phyloP scores from a whole-genome alignment of 2,888 invertebrate species.

The Lysandra coridon region DNA sequence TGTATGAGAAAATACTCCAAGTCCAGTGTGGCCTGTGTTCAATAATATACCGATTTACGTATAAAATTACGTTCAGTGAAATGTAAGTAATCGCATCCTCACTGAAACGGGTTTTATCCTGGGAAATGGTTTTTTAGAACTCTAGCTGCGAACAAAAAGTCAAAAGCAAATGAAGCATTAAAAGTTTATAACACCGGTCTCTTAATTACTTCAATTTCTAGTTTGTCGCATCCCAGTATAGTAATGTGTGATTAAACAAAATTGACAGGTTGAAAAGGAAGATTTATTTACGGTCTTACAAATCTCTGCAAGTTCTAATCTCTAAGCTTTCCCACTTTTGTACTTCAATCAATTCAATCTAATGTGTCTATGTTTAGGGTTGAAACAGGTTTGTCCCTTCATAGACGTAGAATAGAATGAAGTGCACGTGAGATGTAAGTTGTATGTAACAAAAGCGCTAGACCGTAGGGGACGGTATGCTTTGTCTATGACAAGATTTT shows the following conservation, averaged over 20 bases:
- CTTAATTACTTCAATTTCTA: not conserved
- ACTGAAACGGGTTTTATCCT: slow-evolving; percentile 58
- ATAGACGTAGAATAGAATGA: slow-evolving; percentile 62
- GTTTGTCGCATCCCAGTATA: not conserved
- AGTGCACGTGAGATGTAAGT: slow-evolving; percentile 53
- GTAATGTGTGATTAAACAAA: not conserved
- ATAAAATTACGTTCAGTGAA: slow-evolving; percentile 52
- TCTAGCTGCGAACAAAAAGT: not conserved
- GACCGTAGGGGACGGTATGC: slow-evolving; percentile 52
- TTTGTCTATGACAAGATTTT: slow-evolving; percentile 54
- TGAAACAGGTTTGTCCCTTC: slow-evolving; percentile 66
- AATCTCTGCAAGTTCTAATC: slow-evolving; percentile 6
- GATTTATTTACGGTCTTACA: not conserved
- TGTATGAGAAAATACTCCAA: slow-evolving; percentile 51
- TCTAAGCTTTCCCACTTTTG: slow-evolving; percentile 16
- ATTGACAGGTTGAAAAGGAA: not conserved
- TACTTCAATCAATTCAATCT: slow-evolving; percentile 17
- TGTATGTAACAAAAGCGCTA: slow-evolving; percentile 50
- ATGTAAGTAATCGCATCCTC: slow-evolving; percentile 64
- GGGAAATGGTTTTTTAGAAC: not conserved
- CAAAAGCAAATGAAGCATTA: not conserved
- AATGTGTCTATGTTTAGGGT: slow-evolving; percentile 41
- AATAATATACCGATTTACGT: slow-evolving; percentile 55
- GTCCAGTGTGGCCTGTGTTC: slow-evolving; percentile 42
- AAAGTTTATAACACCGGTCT: not conserved